Conservation (phyloP, 2,888 invertebrate species). For the Tanaodytes sp. region DNA sequence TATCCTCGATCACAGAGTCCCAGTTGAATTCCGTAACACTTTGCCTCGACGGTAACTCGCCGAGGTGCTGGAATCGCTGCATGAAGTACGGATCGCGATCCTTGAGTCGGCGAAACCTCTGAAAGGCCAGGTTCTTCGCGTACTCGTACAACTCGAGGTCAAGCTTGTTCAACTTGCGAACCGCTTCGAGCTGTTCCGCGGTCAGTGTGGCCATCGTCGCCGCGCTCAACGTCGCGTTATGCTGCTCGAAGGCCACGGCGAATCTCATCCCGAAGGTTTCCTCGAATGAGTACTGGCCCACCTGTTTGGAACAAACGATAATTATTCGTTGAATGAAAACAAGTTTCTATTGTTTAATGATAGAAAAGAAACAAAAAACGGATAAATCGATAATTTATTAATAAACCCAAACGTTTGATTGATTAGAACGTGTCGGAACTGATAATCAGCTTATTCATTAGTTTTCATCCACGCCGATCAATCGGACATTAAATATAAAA, state of each 20-base stretch:
- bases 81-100: constrained; percentile 87
- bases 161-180: constrained; percentile 87
- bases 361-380: not conserved
- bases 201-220: constrained; percentile 86
- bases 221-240: constrained; percentile 91
- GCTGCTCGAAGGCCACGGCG: constrained; percentile 91
- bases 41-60: constrained; percentile 83
- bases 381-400: too few relatives aligned
- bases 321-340: too few relatives aligned
- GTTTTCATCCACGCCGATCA: constrained; percentile 18
- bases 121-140: constrained; percentile 90
- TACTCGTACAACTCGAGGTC: constrained; percentile 95
- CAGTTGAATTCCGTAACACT: constrained; percentile 91
- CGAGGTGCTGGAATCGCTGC: constrained; percentile 87
- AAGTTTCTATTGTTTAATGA: too few relatives aligned
- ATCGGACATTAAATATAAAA: constrained; percentile 8
- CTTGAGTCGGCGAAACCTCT: constrained; percentile 87
- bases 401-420: not conserved
- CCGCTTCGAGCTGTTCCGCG: constrained; percentile 81
- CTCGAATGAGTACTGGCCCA: constrained; percentile 94
- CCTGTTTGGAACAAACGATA: too few relatives aligned
- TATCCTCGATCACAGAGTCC: constrained; percentile 87
- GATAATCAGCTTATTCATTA: constrained; percentile 25
- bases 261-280: constrained; percentile 93
- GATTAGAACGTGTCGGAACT: constrained; percentile 14